Evolutionary conservation across 2,888 invertebrate species (phyloP).

Genomic region (Trichopria drosophilae): DNA sequence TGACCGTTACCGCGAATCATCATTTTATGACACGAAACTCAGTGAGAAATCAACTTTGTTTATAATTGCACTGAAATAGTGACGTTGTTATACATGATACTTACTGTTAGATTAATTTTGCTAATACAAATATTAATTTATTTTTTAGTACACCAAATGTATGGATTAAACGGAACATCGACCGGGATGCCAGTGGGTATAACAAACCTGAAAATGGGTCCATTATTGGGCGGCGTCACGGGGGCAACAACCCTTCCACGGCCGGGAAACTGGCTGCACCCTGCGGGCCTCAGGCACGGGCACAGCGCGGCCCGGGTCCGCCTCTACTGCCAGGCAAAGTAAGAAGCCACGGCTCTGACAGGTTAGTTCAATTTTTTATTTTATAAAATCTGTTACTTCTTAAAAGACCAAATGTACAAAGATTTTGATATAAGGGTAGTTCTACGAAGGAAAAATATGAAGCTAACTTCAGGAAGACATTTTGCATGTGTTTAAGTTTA

Average conservation of each 20-base stretch:
- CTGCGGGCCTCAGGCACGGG: constrained; percentile 82
- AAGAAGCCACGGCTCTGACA: constrained; percentile 64
- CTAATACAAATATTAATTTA: too few relatives aligned
- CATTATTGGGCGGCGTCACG: constrained; percentile 59
- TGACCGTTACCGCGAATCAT: too few relatives aligned
- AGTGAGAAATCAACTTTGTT: too few relatives aligned
- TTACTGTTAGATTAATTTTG: too few relatives aligned
- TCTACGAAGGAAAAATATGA: not conserved
- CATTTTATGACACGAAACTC: too few relatives aligned
- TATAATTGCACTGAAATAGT: too few relatives aligned
- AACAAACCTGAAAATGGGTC: constrained; percentile 59
- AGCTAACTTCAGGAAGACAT: not conserved
- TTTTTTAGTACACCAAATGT: constrained; percentile 76
- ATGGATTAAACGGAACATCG: constrained; percentile 71
- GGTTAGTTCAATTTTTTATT: constrained; percentile 46
- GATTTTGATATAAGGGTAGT: not conserved
- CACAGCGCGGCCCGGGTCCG: constrained; percentile 76
- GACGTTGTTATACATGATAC: too few relatives aligned
- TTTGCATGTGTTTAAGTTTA: constrained; percentile 10
- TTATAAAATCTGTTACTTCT: not conserved
- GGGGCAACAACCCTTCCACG: constrained; percentile 58
- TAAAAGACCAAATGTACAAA: constrained; percentile 1
- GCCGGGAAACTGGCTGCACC: constrained; percentile 95
- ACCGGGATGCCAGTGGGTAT: constrained; percentile 56
- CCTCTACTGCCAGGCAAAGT: constrained; percentile 75